A percentile compares a stretch with the other conserved stretches of the same genome.
phyloP scores from a whole-genome alignment of 2,797 vertebrate genomes.

The Alfaro cultratus region DNA sequence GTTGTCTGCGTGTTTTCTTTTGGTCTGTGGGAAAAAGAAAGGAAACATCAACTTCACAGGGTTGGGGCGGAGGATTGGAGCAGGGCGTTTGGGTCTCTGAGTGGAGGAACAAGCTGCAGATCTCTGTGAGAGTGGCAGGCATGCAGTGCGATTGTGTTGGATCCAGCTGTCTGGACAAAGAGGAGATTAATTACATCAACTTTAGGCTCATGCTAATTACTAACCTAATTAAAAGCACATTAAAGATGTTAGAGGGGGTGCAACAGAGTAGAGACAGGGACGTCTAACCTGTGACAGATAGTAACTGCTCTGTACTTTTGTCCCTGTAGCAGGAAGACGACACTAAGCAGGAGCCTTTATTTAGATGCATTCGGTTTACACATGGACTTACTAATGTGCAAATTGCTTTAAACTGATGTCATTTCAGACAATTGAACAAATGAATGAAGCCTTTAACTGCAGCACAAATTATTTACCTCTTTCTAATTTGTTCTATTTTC shows the following conservation, averaged over 20 bases:
- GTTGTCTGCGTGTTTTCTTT: slow-evolving; percentile 13
- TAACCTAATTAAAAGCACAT: slow-evolving; percentile 64
- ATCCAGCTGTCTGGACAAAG: slow-evolving; percentile 63
- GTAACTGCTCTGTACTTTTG: slow-evolving; percentile 8
- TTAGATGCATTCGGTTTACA: not conserved
- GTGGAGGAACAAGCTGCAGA: slow-evolving; percentile 50
- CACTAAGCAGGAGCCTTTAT: not conserved
- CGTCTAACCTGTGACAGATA: slow-evolving; percentile 22
- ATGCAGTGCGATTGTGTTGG: slow-evolving; percentile 55
- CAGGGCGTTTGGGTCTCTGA: slow-evolving; percentile 70
- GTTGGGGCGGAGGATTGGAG: slow-evolving; percentile 39
- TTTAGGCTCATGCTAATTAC: slow-evolving; percentile 73
- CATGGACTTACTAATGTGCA: not conserved
- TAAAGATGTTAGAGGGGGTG: slow-evolving; percentile 32
- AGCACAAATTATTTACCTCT: not conserved
- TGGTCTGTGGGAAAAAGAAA: slow-evolving; percentile 34
- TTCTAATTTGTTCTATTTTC: not conserved
- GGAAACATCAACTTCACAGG: slow-evolving; percentile 21
- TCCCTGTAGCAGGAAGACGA: not conserved
- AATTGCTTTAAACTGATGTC: not conserved
- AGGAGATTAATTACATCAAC: slow-evolving; percentile 71
- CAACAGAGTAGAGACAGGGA: slow-evolving; percentile 26
- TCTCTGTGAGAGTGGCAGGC: slow-evolving; percentile 53
- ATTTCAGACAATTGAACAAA: not conserved
- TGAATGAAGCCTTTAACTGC: not conserved